These are phyloP conservation scores for Drosophila parvula DNA, from an alignment of 1,140 invertebrate species.

Conservation along the genomic window DNA sequence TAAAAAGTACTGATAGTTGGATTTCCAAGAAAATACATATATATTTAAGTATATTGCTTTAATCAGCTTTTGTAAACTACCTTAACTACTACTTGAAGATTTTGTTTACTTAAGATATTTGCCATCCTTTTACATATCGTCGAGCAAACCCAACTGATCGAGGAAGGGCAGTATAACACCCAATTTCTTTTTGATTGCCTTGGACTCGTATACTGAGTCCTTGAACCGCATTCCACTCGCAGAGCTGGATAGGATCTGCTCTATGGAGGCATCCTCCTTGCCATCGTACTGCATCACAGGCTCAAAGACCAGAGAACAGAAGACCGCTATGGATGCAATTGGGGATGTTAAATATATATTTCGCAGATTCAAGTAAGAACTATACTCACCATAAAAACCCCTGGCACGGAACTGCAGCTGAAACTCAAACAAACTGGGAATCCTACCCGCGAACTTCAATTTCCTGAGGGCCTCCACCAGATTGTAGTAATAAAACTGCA, in stretches of 20 bases:
- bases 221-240: constrained; percentile 42
- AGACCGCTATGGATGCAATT: constrained; percentile 22
- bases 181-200: constrained; percentile 44
- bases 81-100: background rate
- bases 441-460: constrained; percentile 45
- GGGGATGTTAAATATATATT: background rate
- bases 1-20: background rate
- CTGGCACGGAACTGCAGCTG: constrained; percentile 53
- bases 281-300: constrained; percentile 60
- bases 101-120: constrained; percentile 12
- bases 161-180: constrained; percentile 45
- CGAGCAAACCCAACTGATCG: constrained; percentile 69
- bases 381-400: constrained; percentile 59
- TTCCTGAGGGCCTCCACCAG: constrained; percentile 48
- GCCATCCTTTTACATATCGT: constrained; percentile 50
- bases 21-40: constrained; percentile 5
- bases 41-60: background rate
- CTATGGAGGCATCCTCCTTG: constrained; percentile 65
- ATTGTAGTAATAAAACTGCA: constrained; percentile 69
- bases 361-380: background rate
- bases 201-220: constrained; percentile 41
- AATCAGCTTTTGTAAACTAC: background rate
- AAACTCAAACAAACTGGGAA: constrained; percentile 70
- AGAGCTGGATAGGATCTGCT: constrained; percentile 24
- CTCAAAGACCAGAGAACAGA: constrained; percentile 47